Conservation (phyloP, 2,113 vertebrate species). For the human region DNA sequence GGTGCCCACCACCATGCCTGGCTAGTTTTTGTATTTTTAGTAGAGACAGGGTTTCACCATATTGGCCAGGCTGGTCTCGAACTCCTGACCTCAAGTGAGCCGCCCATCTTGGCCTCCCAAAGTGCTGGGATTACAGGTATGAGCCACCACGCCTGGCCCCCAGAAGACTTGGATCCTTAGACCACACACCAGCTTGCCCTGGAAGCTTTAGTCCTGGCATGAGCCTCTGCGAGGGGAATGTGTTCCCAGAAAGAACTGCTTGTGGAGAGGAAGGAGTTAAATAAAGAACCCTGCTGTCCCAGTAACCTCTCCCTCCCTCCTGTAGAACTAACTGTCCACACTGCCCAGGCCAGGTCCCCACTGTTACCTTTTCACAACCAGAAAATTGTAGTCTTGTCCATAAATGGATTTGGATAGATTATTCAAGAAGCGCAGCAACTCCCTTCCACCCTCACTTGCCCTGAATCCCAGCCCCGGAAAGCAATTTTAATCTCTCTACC, state of each 20-base stretch:
- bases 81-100: no score
- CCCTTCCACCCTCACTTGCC: neutral
- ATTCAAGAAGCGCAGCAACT: neutral
- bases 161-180: rapidly evolving
- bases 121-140: no score
- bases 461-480: neutral
- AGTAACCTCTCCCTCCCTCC: neutral
- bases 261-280: neutral
- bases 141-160: rapidly evolving
- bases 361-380: neutral
- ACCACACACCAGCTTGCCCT: neutral
- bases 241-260: neutral
- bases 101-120: no score
- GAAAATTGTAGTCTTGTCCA: neutral
- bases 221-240: neutral
- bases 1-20: no score
- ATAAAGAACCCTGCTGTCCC: neutral
- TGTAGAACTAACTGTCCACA: neutral
- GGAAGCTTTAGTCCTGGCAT: neutral
- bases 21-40: no score
- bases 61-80: no score
- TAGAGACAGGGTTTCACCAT: no score
- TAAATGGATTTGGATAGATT: neutral
- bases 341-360: neutral
- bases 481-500: neutral